Evolutionary conservation across 2,888 invertebrate genomes (phyloP).

Genomic region (Creontiades dilutus): DNA sequence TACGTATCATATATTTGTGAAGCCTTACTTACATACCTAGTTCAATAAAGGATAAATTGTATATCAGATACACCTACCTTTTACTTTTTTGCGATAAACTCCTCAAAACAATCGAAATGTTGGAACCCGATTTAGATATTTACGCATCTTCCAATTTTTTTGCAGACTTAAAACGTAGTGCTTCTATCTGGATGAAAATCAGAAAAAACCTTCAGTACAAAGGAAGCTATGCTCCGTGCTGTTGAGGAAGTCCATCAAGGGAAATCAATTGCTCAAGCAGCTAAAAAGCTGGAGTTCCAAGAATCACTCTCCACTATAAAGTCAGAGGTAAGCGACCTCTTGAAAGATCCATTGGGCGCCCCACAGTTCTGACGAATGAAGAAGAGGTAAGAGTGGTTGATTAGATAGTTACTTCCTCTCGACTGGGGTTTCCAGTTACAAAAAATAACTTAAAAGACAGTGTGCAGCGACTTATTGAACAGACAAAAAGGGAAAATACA

Average conservation of each 20-base stretch:
- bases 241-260: neutral
- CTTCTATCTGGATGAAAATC: neutral
- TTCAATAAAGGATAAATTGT: too few species aligned
- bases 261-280: neutral
- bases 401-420: conserved; percentile 13
- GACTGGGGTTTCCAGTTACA: neutral
- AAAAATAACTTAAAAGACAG: neutral
- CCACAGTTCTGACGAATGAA: conserved; percentile 2
- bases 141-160: neutral
- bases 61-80: too few species aligned
- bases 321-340: neutral
- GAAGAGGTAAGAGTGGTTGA: neutral
- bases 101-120: neutral
- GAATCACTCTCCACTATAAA: neutral
- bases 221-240: conserved; percentile 1
- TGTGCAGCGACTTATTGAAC: neutral
- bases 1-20: too few species aligned
- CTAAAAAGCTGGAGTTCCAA: neutral
- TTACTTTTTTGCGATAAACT: too few species aligned
- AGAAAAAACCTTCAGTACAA: conserved; percentile 8
- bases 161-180: conserved; percentile 15
- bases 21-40: too few species aligned
- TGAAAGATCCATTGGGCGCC: neutral
- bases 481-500: neutral
- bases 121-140: neutral